Evolutionary conservation across 2,888 invertebrate species (phyloP).

Genomic region (Cybosia mesomella): DNA sequence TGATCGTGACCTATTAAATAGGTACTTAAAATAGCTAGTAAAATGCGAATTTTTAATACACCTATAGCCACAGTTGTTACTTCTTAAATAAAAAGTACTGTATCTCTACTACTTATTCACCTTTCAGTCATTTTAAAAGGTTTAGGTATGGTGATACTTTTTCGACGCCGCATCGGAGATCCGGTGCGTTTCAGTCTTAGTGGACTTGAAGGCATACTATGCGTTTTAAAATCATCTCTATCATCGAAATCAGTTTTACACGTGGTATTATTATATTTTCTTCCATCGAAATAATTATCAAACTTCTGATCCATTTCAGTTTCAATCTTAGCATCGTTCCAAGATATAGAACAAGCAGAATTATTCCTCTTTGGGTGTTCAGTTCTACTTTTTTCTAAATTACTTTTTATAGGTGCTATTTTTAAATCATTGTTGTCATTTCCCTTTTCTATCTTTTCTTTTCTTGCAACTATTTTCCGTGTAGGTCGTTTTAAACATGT

Average conservation of each 20-base stretch:
- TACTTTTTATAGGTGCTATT: conserved; percentile 53
- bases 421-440: conserved; percentile 54
- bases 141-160: conserved; percentile 88
- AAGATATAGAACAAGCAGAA: conserved; percentile 82
- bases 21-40: no score
- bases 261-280: conserved; percentile 52
- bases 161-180: conserved; percentile 64
- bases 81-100: background rate
- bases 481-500: conserved; percentile 58
- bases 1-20: no score
- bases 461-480: conserved; percentile 44
- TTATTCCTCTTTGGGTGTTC: conserved; percentile 75
- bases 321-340: conserved; percentile 77
- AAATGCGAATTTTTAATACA: background rate
- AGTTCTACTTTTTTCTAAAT: conserved; percentile 60
- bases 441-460: conserved; percentile 39
- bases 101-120: conserved; percentile 65
- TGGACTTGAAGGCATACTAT: conserved; percentile 88
- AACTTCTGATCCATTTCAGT: conserved; percentile 77
- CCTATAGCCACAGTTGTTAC: background rate
- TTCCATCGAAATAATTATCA: conserved; percentile 72
- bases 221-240: conserved; percentile 75
- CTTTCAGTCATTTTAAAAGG: conserved; percentile 91
- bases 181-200: conserved; percentile 69
- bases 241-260: conserved; percentile 52